Evolutionary conservation across 35 echinoderm and acorn worm genomes (phyloP), one percentile per base, ranked within the genome.

Genomic region (Nesometra sesokonis): DNA sequence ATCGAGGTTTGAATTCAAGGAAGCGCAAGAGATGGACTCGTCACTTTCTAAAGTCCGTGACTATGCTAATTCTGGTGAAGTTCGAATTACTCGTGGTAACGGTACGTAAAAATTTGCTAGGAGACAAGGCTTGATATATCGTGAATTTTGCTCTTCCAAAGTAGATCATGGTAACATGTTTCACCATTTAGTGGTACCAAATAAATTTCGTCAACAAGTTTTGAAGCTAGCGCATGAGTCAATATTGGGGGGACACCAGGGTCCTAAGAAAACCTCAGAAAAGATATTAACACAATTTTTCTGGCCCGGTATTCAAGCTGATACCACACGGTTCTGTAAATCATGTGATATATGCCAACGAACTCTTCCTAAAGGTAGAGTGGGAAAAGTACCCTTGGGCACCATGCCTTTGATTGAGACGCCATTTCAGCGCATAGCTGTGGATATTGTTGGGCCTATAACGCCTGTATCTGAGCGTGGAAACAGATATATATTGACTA

Each of bases 291-390:
- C 82, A 32, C 84, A 85, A 84, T 93, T 87, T 17, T 84, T 35
- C 67, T 88, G 91, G 86, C 86, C 88, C 19, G 92, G 78, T 52
- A 11, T 90, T 57, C 77, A n/a, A 85, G 86, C 91, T 30, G 91
- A 93, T 47, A 83, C 86, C 27, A 37, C 46, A 0, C 32, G 87
- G 47, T 90, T 57, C 39, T 84, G 46, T 30, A 46, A 33, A 35
- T 90, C 84, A 76, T 90, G 92, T 81, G 92, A 94, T 81, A 82
- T 84, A n/a, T 93, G 93, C 43, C 93, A 94, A 84, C 32, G 86
- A 34, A 81, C 86, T 15, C 32, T 87, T 30, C 85, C 89, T 29
- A 94, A 91, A 81, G 89, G 86, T 29, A 85, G 78, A 36, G 91
- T 93, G 11, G 85, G 82, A 0, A 89, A 36, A 37, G 81, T 89